A percentile compares a stretch with the other conserved stretches of the same genome.
Evolutionary conservation across 1,140 invertebrate genomes (phyloP).

Genomic region (Microplitis demolitor): DNA sequence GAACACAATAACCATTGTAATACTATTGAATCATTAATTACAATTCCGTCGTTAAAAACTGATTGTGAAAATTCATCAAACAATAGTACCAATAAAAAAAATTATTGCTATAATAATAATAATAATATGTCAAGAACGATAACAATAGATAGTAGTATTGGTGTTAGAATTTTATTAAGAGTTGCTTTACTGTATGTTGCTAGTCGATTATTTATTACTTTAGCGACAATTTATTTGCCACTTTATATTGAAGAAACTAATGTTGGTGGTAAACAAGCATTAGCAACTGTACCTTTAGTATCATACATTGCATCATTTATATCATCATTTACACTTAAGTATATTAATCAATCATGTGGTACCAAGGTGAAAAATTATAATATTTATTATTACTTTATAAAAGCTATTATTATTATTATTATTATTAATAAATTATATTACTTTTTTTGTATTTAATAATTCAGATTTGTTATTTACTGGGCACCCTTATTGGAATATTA

Average conservation of each 20-base stretch:
- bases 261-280: constrained; percentile 64
- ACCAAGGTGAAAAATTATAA: constrained; percentile 59
- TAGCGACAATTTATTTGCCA: constrained; percentile 85
- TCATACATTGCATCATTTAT: constrained; percentile 85
- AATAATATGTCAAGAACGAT: background rate
- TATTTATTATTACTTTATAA: constrained; percentile 5
- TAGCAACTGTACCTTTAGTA: constrained; percentile 86
- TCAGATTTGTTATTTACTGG: constrained; percentile 53
- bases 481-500: constrained; percentile 49
- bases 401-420: background rate
- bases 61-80: constrained; percentile 5
- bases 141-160: constrained; percentile 38
- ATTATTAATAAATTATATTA: constrained; percentile 19
- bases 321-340: constrained; percentile 78
- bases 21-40: background rate
- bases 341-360: constrained; percentile 64
- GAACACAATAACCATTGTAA: constrained; percentile 35
- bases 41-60: constrained; percentile 19
- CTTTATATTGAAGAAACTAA: constrained; percentile 79
- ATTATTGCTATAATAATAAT: background rate
- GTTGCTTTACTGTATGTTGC: constrained; percentile 73
- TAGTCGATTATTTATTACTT: constrained; percentile 80
- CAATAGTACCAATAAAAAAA: constrained; percentile 11
- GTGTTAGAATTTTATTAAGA: constrained; percentile 43
- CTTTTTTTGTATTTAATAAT: constrained; percentile 10